Percentiles rank a stretch among this genome's conserved stretches.
phyloP scores from a whole-genome alignment of 2,113 vertebrate species.

The Thamnophis sirtalis region DNA sequence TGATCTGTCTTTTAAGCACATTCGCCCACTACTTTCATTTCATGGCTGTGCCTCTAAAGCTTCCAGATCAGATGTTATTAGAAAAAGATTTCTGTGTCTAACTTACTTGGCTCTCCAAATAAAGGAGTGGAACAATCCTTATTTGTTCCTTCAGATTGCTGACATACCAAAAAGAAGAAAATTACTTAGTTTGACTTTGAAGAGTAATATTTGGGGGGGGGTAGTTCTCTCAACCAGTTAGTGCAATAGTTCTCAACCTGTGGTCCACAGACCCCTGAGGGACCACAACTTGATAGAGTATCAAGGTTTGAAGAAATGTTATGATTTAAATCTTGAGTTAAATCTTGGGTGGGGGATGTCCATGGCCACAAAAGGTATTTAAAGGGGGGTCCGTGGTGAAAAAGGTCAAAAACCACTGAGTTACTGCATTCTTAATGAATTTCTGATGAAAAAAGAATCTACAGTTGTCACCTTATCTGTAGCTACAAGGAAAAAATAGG shows the following conservation, averaged over 20 bases:
- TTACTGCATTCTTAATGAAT: neutral
- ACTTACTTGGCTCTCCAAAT: neutral
- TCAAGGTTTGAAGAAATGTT: too few relatives aligned
- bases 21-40: neutral
- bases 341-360: too few relatives aligned
- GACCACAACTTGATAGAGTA: too few relatives aligned
- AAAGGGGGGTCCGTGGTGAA: too few relatives aligned
- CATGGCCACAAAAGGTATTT: too few relatives aligned
- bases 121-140: neutral
- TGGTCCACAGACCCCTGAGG: too few relatives aligned
- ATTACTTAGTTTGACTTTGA: neutral
- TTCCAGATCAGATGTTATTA: neutral
- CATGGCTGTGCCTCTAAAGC: neutral
- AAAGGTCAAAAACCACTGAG: too few relatives aligned
- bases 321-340: too few relatives aligned
- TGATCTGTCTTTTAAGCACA: neutral
- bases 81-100: neutral
- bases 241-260: neutral
- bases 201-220: neutral
- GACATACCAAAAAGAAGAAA: neutral
- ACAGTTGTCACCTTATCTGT: neutral
- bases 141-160: neutral
- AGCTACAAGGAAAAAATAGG: neutral
- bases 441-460: neutral
- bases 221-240: neutral